Conservation (phyloP, 2,888 invertebrate genomes). For the Rhopalosiphum nymphaeae region DNA sequence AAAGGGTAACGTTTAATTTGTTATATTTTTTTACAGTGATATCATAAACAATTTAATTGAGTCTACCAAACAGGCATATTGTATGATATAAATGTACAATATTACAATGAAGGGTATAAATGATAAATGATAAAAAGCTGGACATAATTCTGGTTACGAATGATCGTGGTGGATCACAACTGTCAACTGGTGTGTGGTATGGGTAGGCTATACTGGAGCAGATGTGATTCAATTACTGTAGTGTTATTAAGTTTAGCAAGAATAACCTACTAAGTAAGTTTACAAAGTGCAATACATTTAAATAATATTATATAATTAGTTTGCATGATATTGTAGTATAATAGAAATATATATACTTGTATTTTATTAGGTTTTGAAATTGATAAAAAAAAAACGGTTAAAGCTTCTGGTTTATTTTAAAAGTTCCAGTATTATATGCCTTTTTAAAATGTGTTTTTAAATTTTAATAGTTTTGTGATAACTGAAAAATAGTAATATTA, state of each 20-base stretch:
- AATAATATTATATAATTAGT: no score
- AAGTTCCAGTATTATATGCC: no score
- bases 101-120: background rate
- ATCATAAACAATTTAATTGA: background rate
- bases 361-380: background rate
- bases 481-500: background rate
- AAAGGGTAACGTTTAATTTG: constrained; percentile 9
- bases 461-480: background rate
- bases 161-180: background rate
- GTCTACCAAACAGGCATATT: background rate
- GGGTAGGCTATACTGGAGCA: background rate
- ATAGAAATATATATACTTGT: background rate
- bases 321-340: background rate
- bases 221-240: background rate
- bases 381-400: background rate
- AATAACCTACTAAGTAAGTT: background rate
- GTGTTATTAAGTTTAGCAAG: background rate
- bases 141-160: background rate
- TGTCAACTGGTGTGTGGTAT: background rate
- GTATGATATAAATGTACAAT: background rate
- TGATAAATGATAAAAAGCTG: background rate
- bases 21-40: background rate
- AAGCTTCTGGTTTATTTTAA: background rate
- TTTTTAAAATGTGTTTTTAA: background rate
- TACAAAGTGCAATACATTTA: background rate